These are phyloP conservation scores for Erannis defoliaria DNA, from an alignment of 2,888 invertebrate species.

Conservation along the genomic window DNA sequence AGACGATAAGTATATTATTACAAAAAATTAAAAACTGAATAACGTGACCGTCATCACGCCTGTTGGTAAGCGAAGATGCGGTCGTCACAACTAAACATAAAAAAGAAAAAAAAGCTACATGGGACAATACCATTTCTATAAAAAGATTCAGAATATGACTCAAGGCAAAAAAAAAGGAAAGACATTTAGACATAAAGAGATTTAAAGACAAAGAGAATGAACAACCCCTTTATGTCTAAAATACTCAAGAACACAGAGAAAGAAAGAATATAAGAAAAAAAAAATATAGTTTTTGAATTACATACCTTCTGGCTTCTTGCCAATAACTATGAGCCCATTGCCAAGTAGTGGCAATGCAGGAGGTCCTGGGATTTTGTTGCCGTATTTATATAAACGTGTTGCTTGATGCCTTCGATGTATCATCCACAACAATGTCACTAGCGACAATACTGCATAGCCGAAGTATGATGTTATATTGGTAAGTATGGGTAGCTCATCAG, in stretches of 20 bases:
- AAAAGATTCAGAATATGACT: no score
- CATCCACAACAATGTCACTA: constrained; percentile 10
- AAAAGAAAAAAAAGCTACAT: no score
- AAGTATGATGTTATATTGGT: neutral
- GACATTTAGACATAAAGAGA: no score
- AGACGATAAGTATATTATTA: no score
- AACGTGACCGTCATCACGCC: no score
- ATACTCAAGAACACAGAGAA: constrained; percentile 29
- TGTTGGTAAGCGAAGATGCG: no score
- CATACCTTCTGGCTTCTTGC: constrained; percentile 65
- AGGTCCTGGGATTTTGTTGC: constrained; percentile 90
- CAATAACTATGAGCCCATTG: constrained; percentile 88
- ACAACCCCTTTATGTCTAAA: no score
- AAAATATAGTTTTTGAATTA: neutral
- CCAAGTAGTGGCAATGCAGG: constrained; percentile 89
- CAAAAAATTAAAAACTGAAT: no score
- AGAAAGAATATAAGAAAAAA: neutral
- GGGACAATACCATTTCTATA: no score
- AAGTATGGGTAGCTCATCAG: neutral
- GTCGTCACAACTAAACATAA: no score
- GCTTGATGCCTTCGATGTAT: constrained; percentile 17
- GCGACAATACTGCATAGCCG: neutral
- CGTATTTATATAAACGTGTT: constrained; percentile 3
- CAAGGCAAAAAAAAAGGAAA: no score
- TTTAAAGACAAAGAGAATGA: no score